Base-by-base conservation (phyloP, 2,888 invertebrate species). In the Meteorus colon region DNA sequence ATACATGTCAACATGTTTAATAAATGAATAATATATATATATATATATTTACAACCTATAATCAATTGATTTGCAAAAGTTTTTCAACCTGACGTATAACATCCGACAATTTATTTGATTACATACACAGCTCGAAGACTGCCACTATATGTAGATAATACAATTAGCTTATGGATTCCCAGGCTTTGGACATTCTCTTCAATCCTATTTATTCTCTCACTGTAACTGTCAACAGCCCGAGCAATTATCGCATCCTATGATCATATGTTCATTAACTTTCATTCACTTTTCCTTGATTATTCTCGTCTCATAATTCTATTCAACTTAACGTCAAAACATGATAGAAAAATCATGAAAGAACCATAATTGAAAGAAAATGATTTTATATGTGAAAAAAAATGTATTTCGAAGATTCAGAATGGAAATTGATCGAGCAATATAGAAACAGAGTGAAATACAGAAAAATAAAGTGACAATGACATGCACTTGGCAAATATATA, bases 81-180 rank as follows among this genome's bases (percentile, higher is more conserved):
- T 71, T 27, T 16, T 29, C 71, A 71, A 71, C 62, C 27, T 62
- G 72, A 76, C 72, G 68, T 76, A 68, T 68, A 68, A 72, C 73
- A 63, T 76, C 73, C 73, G 68, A 72, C 76, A 59, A 73, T 76
- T 68, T 62, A 76, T 72, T 68, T 63, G 72, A 76, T 76, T 76
- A 68, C 73, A 37, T 63, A 63, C n/a, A 71, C 71, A 62, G 62
- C 62, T 48, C 62, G 71, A 45, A 60, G 76, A 68, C 68, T 34
- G 41, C 59, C 24, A n/a, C 62, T 76, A 63, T 51, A 60, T 67
- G n/a, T 12, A 45, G 8, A 45, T 45, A 48, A 24, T 3, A n/a
- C 48, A 48, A 48, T 5, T 48, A n/a, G 16, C 48, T n/a, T n/a
- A n/a, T n/a, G 4, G 16, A 2, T 48, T 3, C n/a, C 29, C 45